Base-by-base conservation (phyloP, 2,113 vertebrate genomes). In the Beaufortia kweichowensis region DNA sequence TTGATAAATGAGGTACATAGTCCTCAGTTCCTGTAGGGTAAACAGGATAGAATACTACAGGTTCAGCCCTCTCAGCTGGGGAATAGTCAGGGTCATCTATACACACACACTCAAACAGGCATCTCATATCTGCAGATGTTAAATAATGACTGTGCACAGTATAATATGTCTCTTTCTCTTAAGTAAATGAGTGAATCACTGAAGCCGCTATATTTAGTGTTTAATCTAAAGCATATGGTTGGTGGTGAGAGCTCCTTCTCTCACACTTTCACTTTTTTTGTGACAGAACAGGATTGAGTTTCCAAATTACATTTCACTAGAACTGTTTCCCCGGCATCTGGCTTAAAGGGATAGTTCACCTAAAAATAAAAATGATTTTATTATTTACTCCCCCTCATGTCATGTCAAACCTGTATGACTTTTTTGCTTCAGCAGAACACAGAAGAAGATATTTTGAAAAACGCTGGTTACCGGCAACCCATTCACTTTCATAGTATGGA, bases 1-100 rank as follows among this genome's bases (percentile, higher is more conserved):
- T 60, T 83, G 79, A 81, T 75, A 75, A 78, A 83, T 76, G 79
- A 81, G 82, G 65, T 78, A 78, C 75, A 83, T 33, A 33, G 28
- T 46, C 41, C 72, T 59, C 19, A 65, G 69, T 78, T 83, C 82
- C 82, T 83, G 76, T 71, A 65, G 76, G 46, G 75, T 78, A 83
- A 83, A 83, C 82, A 83, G 76, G 75, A 83, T 78, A 60, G 60
- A 80, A 72, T 53, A 53, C 50, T 61, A 57, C 64, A 68, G 55
- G 56, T 77, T 71, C 76, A 78, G 75, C 69, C 78, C 56, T 81
- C 60, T 80, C 76, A 63, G 26, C 31, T 69, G 75, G 56, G 75
- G 64, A 69, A 60, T n/a, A 19, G 64, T 46, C 71, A 55, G 78
- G 71, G 70, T 43, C 39, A 50, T n/a, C 62, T 33, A 19, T 8